These are phyloP conservation scores for Lasioglossum malachurum DNA, from an alignment of 2,888 invertebrate species.

Conservation along the genomic window DNA sequence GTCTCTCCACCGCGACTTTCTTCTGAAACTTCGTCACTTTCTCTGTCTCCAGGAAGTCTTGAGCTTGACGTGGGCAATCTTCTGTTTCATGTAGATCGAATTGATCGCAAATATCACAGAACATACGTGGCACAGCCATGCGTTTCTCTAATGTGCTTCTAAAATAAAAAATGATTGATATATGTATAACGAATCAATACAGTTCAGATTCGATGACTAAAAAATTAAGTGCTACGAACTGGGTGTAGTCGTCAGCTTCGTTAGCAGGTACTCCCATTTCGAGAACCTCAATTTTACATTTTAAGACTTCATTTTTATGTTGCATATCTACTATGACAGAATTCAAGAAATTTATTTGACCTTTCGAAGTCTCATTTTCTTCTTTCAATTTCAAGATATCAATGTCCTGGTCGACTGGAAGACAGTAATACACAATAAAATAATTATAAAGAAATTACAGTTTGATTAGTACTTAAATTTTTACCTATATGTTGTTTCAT, in stretches of 20 bases:
- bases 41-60: slow-evolving; percentile 86
- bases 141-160: slow-evolving; percentile 82
- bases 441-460: neutral
- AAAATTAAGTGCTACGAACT: slow-evolving; percentile 78
- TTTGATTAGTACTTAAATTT: neutral
- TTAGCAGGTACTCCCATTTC: slow-evolving; percentile 88
- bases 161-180: slow-evolving; percentile 25
- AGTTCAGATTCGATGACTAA: neutral
- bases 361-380: slow-evolving; percentile 89
- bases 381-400: slow-evolving; percentile 84
- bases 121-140: slow-evolving; percentile 91
- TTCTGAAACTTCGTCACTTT: slow-evolving; percentile 82
- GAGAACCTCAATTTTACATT: slow-evolving; percentile 91
- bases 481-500: slow-evolving; percentile 72
- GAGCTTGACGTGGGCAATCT: slow-evolving; percentile 95
- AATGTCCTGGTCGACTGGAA: slow-evolving; percentile 51
- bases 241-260: slow-evolving; percentile 84
- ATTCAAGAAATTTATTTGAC: slow-evolving; percentile 96
- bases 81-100: slow-evolving; percentile 99
- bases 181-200: neutral
- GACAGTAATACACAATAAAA: slow-evolving; percentile 31
- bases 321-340: slow-evolving; percentile 99
- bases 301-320: slow-evolving; percentile 94
- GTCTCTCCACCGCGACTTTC: slow-evolving; percentile 85
- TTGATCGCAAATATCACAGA: slow-evolving; percentile 99